These are phyloP conservation scores for Tuberolachnus salignus DNA, from an alignment of 2,888 invertebrate species.

Conservation along the genomic window DNA sequence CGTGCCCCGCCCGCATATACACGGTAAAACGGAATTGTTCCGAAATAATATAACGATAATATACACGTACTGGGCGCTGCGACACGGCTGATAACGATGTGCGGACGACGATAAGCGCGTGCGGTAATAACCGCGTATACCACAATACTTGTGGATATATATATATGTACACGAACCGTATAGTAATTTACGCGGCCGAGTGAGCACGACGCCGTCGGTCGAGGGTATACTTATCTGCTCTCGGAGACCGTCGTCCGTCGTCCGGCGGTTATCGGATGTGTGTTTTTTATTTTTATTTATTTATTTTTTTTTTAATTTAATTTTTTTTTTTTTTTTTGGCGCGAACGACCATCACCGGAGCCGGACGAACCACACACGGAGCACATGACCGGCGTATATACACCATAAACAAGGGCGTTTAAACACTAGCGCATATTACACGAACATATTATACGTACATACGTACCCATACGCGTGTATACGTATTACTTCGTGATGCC, in stretches of 20 bases:
- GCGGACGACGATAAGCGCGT: too few relatives aligned
- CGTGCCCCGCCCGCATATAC: too few relatives aligned
- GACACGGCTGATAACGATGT: too few relatives aligned
- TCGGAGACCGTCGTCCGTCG: not conserved
- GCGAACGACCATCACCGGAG: conserved; percentile 4
- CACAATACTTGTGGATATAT: too few relatives aligned
- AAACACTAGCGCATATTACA: conserved; percentile 1
- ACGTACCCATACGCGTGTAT: not conserved
- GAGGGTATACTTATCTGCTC: not conserved
- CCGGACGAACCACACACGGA: conserved; percentile 26
- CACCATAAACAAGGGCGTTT: conserved; percentile 34
- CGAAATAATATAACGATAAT: too few relatives aligned
- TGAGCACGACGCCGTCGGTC: too few relatives aligned
- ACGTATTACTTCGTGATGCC: not conserved
- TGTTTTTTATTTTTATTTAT: not conserved
- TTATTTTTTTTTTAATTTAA: too few relatives aligned
- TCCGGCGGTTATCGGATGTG: not conserved
- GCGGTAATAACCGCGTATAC: too few relatives aligned
- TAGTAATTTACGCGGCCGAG: too few relatives aligned
- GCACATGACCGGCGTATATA: not conserved
- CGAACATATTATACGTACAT: not conserved
- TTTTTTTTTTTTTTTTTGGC: not conserved
- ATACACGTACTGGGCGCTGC: too few relatives aligned
- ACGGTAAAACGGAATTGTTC: too few relatives aligned
- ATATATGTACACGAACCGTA: too few relatives aligned